Percentiles rank a stretch among this genome's conserved stretches.
Conservation (phyloP, 1,140 invertebrate species). For the Drosophila miranda region DNA sequence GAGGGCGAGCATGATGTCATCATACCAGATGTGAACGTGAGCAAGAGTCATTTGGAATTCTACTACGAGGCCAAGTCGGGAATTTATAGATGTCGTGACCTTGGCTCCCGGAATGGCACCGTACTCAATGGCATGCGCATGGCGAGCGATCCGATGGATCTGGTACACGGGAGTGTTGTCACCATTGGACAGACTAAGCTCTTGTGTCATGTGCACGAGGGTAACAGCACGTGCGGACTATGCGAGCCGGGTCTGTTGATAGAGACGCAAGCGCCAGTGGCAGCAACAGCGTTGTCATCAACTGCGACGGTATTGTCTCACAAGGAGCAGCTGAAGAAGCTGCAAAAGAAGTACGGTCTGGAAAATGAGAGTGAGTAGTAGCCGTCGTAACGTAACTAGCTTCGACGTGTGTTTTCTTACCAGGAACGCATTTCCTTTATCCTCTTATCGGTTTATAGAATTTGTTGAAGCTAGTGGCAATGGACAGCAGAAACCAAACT, state of each 20-base stretch:
- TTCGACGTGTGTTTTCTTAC: not conserved
- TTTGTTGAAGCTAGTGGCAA: slow-evolving; percentile 70
- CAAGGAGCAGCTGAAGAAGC: slow-evolving; percentile 88
- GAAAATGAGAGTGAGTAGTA: slow-evolving; percentile 83
- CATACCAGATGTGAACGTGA: slow-evolving; percentile 91
- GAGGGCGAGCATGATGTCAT: slow-evolving; percentile 90
- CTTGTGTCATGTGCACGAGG: slow-evolving; percentile 93
- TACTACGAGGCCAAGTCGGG: slow-evolving; percentile 85
- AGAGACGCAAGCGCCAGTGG: slow-evolving; percentile 42
- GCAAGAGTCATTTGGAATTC: slow-evolving; percentile 92
- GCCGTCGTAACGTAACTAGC: not conserved
- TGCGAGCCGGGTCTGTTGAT: slow-evolving; percentile 93
- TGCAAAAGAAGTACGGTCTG: slow-evolving; percentile 93
- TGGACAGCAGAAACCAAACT: slow-evolving; percentile 53
- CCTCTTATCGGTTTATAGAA: slow-evolving; percentile 37
- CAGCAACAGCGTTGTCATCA: slow-evolving; percentile 11
- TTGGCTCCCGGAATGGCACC: slow-evolving; percentile 94
- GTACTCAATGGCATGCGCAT: slow-evolving; percentile 90
- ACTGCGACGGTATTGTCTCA: slow-evolving; percentile 77
- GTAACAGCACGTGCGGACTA: slow-evolving; percentile 92
- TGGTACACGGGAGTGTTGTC: slow-evolving; percentile 90
- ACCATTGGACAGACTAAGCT: slow-evolving; percentile 88
- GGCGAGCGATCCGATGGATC: slow-evolving; percentile 85
- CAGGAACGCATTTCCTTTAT: too few species aligned
- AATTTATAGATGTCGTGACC: slow-evolving; percentile 89